phyloP scores from a whole-genome alignment of 1,140 invertebrate genomes.

The Papilio aristodemus region DNA sequence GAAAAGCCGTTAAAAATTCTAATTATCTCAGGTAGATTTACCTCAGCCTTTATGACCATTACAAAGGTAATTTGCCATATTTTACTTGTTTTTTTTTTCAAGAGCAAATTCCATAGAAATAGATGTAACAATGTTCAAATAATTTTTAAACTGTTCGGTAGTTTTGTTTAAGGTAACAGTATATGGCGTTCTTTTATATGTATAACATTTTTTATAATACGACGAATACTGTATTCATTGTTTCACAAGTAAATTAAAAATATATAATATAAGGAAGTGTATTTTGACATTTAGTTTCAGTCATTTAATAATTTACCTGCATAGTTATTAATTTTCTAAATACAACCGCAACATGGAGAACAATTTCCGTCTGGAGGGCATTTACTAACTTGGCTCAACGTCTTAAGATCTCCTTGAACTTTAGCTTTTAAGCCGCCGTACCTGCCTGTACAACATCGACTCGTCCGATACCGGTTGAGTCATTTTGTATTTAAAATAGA shows the following conservation, averaged over 20 bases:
- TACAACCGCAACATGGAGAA: slow-evolving; percentile 8
- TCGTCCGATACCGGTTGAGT: slow-evolving; percentile 24
- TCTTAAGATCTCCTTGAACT: slow-evolving; percentile 31
- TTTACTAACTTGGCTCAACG: slow-evolving; percentile 20
- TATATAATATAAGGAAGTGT: no score
- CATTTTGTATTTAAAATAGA: background rate
- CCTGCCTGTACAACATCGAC: background rate
- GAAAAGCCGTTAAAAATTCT: slow-evolving; percentile 7
- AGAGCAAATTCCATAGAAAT: no score
- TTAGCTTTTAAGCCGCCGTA: slow-evolving; percentile 21
- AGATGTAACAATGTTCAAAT: background rate
- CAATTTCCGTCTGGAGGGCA: background rate
- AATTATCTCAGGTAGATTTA: slow-evolving; percentile 8
- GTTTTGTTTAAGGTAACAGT: no score
- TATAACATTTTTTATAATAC: no score
- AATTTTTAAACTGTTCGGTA: background rate
- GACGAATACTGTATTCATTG: no score
- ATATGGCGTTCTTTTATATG: no score
- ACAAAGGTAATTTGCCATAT: background rate
- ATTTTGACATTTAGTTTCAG: background rate
- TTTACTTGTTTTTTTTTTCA: background rate
- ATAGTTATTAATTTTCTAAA: background rate
- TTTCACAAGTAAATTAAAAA: no score
- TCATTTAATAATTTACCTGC: background rate
- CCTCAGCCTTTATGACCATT: background rate